Base-by-base conservation (phyloP, 2,113 vertebrate species). In the Xiphias gladius region DNA sequence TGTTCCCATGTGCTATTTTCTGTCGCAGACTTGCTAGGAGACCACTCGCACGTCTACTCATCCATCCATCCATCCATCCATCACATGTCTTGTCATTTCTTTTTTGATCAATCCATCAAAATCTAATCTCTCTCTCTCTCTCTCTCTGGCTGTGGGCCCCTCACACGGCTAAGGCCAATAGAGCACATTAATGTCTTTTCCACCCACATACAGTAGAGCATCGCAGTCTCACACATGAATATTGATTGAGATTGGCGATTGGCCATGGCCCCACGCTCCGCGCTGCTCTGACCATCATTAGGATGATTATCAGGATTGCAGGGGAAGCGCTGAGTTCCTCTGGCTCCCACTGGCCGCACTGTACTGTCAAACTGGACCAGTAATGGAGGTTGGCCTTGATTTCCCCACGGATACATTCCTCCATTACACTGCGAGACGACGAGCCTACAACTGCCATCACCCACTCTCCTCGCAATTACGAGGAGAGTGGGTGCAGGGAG, bases 401-500 rank as follows among this genome's bases (percentile, higher is more conserved):
- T 91, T 93, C 88, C 90, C 83, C 24, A 5, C 6, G 79, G 86
- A 89, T 46, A 17, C 55, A 17, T 72, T 43, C 78, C 67, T 76
- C 61, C 69, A 78, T 85, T 65, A 75, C 71, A 48, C 63, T 52
- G 58, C 3, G 22, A 77, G 54, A 77, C 52, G 73, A 59, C 39
- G n/a, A 63, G 64, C 54, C 50, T 39, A 55, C 64, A 50, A 32
- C 80, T 37, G 68, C 64, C 65, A 39, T 30, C 58, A 3, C 24
- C 30, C 17, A 32, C 75, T 75, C 79, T 78, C 50, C 76, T 80
- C 2, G 1, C 70, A 73, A 76, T 82, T 78, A 79, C 22, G 59
- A 1, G 46, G 30, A 22, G 58, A 48, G n/a, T n/a, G n/a, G 7
- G 35, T 9, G 41, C 46, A 16, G 46, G 46, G 16, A 16, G 26